Evolutionary conservation across 2,113 vertebrate genomes (phyloP), one percentile per base, ranked within the genome.

Genomic region (Columba janthina): DNA sequence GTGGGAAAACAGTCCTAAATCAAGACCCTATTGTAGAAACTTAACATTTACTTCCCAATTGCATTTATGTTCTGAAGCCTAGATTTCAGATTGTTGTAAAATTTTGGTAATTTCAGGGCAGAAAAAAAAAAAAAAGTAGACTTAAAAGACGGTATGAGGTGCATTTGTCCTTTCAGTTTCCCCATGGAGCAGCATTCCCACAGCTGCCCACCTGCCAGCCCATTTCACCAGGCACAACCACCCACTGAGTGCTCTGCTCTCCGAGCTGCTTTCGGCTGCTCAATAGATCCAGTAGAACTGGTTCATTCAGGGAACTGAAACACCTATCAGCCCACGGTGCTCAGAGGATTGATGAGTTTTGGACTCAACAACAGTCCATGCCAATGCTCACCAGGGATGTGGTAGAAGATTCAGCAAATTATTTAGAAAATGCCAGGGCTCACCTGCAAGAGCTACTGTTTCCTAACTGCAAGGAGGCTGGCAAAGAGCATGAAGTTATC

Each of bases 201-300:
- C 53, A 71, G 61, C n/a, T 46, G 20, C 48, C 32, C 25, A 13
- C 34, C 61, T 29, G 53, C 42, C 5, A 0, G 25, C n/a, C 31
- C 9, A 1, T 69, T 48, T 29, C 65, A 22, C 10, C 0, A 0
- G 36, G 20, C 44, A 86, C 10, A 0, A 17, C n/a, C 51, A 62
- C 3, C 51, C 72, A 44, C 2, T 31, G 3, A 9, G 20, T 0
- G 0, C 50, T 51, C 80, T 16, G 46, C 76, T 77, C 42, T 26
- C 53, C 0, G 0, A 46, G n/a, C 34, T 36, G 20, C 48, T 22
- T 50, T 24, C 7, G 53, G 60, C 60, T 65, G 6, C 38, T 64
- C 46, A 4, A 2, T 2, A 3, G 25, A 26, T 26, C 36, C 48
- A 48, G 4, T 9, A 4, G 0, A 12, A 4, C 14, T 0, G 5